A percentile compares a stretch with the other conserved stretches of the same genome.
These are phyloP conservation scores for Platorchestia sp. DNA, from an alignment of 1,140 invertebrate species.

Conservation along the genomic window DNA sequence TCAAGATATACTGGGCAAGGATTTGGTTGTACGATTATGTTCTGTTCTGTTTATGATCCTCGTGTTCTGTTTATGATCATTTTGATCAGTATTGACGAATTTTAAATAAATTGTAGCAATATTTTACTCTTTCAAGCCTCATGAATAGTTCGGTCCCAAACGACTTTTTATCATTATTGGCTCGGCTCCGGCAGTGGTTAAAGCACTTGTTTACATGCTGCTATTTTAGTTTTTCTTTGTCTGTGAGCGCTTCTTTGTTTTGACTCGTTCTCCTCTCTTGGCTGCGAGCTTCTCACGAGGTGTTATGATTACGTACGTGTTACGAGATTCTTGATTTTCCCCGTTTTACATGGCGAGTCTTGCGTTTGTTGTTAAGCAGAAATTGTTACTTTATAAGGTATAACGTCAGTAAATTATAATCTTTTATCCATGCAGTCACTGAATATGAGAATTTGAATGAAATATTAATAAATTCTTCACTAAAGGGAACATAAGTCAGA, in stretches of 20 bases:
- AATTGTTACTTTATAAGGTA: not conserved
- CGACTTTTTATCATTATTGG: not conserved
- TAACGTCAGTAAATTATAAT: not conserved
- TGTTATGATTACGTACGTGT: not conserved
- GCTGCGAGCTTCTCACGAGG: not conserved
- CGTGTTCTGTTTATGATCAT: too few relatives aligned
- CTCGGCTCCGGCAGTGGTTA: not conserved
- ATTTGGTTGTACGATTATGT: too few relatives aligned
- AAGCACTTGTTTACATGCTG: not conserved
- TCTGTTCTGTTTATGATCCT: too few relatives aligned
- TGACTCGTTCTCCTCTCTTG: not conserved
- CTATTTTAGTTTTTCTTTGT: not conserved
- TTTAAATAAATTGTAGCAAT: too few relatives aligned
- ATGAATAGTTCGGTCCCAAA: not conserved
- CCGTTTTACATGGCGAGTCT: not conserved
- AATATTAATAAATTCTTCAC: not conserved
- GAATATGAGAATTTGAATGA: not conserved
- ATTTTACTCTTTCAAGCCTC: too few relatives aligned
- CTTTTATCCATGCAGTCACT: too few relatives aligned
- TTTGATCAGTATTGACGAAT: too few relatives aligned
- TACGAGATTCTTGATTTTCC: not conserved
- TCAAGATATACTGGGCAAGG: too few relatives aligned
- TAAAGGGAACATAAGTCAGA: not conserved
- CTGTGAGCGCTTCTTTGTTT: too few relatives aligned
- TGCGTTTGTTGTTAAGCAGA: not conserved